Conservation (phyloP, 2,888 invertebrate genomes). For the Aspidapion aeneum region DNA sequence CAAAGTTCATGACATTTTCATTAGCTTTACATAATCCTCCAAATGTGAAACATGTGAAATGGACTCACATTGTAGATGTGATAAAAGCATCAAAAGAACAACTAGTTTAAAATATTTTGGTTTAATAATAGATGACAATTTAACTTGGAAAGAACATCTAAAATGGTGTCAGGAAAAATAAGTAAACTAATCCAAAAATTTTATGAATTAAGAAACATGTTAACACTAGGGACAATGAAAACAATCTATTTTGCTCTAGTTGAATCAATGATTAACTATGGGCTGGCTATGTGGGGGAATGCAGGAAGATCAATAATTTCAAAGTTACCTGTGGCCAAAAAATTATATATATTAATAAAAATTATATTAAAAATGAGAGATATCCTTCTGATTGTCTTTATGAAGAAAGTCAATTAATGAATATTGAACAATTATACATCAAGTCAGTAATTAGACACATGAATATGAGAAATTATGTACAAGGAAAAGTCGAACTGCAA, state of each 20-base stretch:
- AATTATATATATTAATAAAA: background rate
- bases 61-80: background rate
- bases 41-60: background rate
- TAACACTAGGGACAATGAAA: background rate
- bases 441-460: background rate
- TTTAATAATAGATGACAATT: background rate
- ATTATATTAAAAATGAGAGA: background rate
- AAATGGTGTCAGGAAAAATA: background rate
- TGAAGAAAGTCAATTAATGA: too few relatives aligned
- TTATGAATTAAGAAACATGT: background rate
- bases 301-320: background rate
- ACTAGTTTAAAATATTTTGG: background rate
- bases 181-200: background rate
- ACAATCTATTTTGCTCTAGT: background rate
- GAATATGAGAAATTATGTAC: background rate
- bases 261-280: background rate
- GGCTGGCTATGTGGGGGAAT: background rate
- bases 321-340: background rate
- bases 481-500: background rate
- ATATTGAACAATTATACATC: too few relatives aligned
- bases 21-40: background rate
- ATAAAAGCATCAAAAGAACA: background rate
- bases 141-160: background rate
- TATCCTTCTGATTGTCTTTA: background rate
- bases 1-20: conserved; percentile 8